Conservation (phyloP, 2,113 vertebrate genomes). For the Neogale vison region DNA sequence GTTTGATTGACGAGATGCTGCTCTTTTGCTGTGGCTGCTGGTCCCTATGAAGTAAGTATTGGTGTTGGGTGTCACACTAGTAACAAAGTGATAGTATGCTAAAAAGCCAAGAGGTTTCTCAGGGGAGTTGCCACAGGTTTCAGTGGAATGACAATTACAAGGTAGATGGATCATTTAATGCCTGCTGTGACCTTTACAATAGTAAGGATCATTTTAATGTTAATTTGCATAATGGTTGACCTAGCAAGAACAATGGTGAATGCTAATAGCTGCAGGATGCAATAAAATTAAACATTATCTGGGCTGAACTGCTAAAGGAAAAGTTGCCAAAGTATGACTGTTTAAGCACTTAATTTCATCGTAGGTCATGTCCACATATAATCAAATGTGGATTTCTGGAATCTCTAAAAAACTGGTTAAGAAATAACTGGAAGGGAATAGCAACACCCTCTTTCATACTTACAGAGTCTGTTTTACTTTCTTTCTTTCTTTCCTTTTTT, state of each 20-base stretch:
- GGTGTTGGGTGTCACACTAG: background rate
- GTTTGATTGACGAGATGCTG: background rate
- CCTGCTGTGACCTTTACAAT: conserved; percentile 83
- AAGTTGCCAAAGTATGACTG: conserved; percentile 65
- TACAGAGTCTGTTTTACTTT: background rate
- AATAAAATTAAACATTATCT: conserved; percentile 83
- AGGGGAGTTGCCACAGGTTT: conserved; percentile 80
- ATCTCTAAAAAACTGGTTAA: conserved; percentile 49
- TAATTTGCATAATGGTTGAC: conserved; percentile 85
- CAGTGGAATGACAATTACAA: conserved; percentile 84
- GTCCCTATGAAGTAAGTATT: background rate
- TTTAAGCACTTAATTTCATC: conserved; percentile 65
- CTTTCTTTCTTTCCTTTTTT: background rate
- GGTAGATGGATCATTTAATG: conserved; percentile 82
- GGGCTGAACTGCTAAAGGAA: conserved; percentile 72
- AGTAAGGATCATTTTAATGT: conserved; percentile 82
- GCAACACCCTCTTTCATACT: background rate
- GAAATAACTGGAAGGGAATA: background rate
- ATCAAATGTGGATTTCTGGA: conserved; percentile 33
- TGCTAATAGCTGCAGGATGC: conserved; percentile 83
- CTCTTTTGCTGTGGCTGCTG: background rate
- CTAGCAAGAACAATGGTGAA: conserved; percentile 78
- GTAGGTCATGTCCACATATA: background rate
- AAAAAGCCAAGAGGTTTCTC: conserved; percentile 75
- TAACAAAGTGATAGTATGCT: conserved; percentile 5